These are phyloP conservation scores for Craseonycteris thonglongyai DNA, from an alignment of 2,113 vertebrate species.

Conservation along the genomic window DNA sequence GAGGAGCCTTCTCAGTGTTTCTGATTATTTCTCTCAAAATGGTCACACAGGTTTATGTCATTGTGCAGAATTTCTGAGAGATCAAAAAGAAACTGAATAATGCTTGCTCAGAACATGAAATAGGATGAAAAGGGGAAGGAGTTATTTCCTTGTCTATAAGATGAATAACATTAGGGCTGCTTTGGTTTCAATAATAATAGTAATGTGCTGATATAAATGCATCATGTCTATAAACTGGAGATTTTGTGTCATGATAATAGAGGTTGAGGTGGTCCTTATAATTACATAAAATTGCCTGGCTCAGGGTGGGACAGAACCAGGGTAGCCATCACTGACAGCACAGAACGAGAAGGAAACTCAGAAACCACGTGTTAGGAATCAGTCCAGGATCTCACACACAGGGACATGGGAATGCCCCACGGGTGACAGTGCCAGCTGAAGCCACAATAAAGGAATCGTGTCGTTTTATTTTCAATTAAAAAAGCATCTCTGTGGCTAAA, in stretches of 20 bases:
- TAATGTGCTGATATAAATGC: conserved; percentile 20
- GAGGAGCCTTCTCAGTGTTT: background rate
- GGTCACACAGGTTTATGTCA: background rate
- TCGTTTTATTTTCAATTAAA: background rate
- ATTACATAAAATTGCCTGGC: conserved; percentile 53
- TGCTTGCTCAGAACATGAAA: background rate
- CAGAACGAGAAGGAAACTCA: background rate
- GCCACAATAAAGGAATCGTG: background rate
- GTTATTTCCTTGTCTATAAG: conserved; percentile 23
- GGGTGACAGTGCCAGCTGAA: background rate
- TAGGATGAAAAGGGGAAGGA: background rate
- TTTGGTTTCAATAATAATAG: conserved; percentile 40
- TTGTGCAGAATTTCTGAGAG: background rate
- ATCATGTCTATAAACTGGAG: conserved; percentile 41
- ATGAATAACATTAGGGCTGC: conserved; percentile 14
- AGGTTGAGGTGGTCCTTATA: conserved; percentile 36
- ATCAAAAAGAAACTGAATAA: background rate
- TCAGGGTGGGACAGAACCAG: background rate
- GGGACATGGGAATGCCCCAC: background rate
- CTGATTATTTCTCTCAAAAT: conserved; percentile 27
- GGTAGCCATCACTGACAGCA: background rate
- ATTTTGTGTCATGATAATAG: conserved; percentile 29
- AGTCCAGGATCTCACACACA: background rate
- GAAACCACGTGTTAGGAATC: background rate
- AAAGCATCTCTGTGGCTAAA: background rate